These are phyloP conservation scores for Scolanthus callimorphus DNA, from an alignment of 92 coral and sea anemone species.

Conservation along the genomic window DNA sequence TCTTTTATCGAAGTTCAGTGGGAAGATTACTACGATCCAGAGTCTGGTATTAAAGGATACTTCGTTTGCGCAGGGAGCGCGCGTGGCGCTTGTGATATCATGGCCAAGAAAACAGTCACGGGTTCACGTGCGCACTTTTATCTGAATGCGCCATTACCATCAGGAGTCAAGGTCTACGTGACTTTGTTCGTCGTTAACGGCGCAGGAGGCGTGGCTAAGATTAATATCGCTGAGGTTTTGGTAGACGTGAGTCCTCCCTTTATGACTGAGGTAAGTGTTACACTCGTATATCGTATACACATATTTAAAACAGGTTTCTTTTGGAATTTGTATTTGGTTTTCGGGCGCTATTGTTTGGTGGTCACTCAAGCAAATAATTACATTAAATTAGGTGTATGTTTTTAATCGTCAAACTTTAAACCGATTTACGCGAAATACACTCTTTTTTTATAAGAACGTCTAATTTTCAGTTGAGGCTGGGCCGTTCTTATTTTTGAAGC, in stretches of 20 bases:
- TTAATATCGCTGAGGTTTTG: slow-evolving; percentile 61
- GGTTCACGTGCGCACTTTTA: slow-evolving; percentile 25
- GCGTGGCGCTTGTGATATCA: slow-evolving; percentile 70
- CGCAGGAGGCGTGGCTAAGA: slow-evolving; percentile 48
- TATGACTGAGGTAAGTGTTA: slow-evolving; percentile 42
- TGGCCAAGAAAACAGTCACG: slow-evolving; percentile 41
- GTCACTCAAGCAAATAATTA: no score
- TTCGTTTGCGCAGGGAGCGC: slow-evolving; percentile 81
- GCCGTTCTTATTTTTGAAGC: no score
- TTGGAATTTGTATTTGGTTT: no score
- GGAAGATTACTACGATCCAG: slow-evolving; percentile 77
- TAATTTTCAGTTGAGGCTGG: no score
- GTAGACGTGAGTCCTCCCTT: slow-evolving; percentile 73
- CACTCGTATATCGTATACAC: no score
- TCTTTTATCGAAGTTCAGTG: slow-evolving; percentile 68
- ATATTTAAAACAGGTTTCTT: no score
- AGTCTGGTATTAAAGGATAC: slow-evolving; percentile 63
- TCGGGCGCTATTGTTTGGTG: no score
- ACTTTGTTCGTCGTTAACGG: slow-evolving; percentile 60
- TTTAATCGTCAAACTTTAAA: no score
- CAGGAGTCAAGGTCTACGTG: slow-evolving; percentile 58
- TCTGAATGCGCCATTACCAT: slow-evolving; percentile 28
- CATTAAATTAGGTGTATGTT: no score
- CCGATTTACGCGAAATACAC: no score
- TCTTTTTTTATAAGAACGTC: no score